phyloP scores from a whole-genome alignment of 37 sponge, comb jelly and placozoan species.

The Aplysina aerophoba region DNA sequence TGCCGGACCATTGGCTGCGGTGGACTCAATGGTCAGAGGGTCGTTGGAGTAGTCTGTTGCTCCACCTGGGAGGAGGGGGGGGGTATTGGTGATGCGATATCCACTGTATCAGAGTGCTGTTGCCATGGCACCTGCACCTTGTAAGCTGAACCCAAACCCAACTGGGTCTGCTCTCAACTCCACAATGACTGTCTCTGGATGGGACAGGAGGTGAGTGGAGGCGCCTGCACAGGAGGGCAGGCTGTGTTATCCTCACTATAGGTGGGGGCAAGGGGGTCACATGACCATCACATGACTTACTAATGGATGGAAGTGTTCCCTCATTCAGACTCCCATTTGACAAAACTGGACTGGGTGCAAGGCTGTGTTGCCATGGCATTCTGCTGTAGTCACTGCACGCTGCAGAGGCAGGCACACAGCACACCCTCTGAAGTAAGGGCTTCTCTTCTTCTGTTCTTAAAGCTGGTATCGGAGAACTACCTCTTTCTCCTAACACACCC shows the following conservation, averaged over 20 bases:
- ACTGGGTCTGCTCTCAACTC: constrained; percentile 59
- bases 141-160: constrained; percentile 78
- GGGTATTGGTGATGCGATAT: neutral
- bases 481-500: no score
- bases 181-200: constrained; percentile 75
- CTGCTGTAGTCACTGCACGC: neutral
- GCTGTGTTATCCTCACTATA: no score
- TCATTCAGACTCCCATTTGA: constrained; percentile 7
- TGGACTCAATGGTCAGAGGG: constrained; percentile 59
- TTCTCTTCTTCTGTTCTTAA: no score
- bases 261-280: neutral
- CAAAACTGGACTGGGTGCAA: constrained; percentile 10
- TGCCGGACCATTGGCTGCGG: constrained; percentile 71
- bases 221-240: neutral
- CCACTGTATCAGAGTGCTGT: neutral
- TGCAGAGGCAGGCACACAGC: neutral
- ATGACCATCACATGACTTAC: neutral
- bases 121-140: neutral
- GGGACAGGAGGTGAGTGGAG: constrained; percentile 32
- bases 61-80: constrained; percentile 33
- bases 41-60: constrained; percentile 43
- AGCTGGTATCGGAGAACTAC: no score
- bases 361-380: constrained; percentile 14
- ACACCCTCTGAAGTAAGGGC: no score
- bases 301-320: neutral